Base-by-base conservation (phyloP, 2,113 vertebrate species). In the Larimichthys crocea region DNA sequence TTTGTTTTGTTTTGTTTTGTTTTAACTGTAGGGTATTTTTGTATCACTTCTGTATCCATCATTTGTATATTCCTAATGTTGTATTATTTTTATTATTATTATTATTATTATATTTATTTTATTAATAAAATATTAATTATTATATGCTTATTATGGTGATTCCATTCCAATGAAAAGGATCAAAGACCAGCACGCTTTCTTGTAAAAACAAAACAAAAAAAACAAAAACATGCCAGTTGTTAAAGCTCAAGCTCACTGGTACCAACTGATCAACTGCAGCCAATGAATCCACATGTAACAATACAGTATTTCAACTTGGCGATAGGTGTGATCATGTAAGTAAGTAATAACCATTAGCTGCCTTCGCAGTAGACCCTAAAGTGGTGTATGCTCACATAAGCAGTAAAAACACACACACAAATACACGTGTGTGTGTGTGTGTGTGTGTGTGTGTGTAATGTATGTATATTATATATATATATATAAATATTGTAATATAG, bases 61-160 rank as follows among this genome's bases (percentile, higher is more conserved):
- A 90, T 93, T 95, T 94, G 90, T 93, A 92, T 91, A 93, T 93
- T 94, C 89, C 93, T 92, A 92, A 92, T 92, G 89, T 94, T 93
- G n/a, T n/a, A 66, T 93, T 93, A 89, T 94, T 88, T 88, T 87
- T 72, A 83, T 76, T 69, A 64, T 90, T 76, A 86, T 83, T 63
- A 84, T 63, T 50, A 66, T 79, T 63, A 67, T 92, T 92, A 55
- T 90, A 83, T n/a, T n/a, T n/a, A n/a, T n/a, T n/a, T n/a, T n/a
- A n/a, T n/a, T n/a, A n/a, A n/a, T n/a, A n/a, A n/a, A n/a, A n/a
- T n/a, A 90, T 94, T 88, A 89, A 92, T 93, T 91, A 88, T 92
- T 92, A 88, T 92, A 92, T 92, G 86, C 90, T 92, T 92, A 92
- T 89, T 85, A 88, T 87, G 89, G 93, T 91, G 90, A 95, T 89